These are phyloP conservation scores for Psittacara wagleri DNA, from an alignment of 2,113 vertebrate genomes.

Conservation along the genomic window DNA sequence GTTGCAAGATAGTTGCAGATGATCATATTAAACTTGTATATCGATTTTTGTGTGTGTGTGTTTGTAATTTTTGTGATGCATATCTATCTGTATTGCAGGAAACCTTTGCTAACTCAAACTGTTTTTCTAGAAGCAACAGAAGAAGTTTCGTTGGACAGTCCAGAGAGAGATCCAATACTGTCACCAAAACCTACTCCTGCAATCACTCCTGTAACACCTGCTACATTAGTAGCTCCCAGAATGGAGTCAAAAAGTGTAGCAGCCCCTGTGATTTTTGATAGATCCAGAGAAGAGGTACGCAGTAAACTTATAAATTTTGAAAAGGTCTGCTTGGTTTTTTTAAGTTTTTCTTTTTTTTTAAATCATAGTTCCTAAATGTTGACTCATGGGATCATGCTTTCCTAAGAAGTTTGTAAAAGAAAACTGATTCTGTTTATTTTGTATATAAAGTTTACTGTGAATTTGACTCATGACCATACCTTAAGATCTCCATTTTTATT, in stretches of 20 bases:
- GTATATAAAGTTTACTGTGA: neutral
- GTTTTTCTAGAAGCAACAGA: constrained; percentile 90
- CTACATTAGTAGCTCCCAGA: constrained; percentile 83
- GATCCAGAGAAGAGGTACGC: constrained; percentile 89
- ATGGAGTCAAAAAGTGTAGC: constrained; percentile 77
- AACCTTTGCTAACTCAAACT: constrained; percentile 22
- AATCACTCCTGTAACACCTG: constrained; percentile 90
- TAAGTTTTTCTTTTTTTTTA: neutral
- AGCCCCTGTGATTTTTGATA: constrained; percentile 86
- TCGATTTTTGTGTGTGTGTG: accelerated
- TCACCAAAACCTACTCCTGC: constrained; percentile 92
- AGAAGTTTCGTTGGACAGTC: constrained; percentile 95
- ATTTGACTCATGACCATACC: neutral
- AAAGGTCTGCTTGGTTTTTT: neutral
- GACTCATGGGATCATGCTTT: neutral
- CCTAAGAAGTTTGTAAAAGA: neutral
- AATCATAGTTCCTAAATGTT: neutral
- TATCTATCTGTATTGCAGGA: neutral
- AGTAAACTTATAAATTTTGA: neutral
- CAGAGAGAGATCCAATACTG: constrained; percentile 88
- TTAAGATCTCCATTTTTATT: neutral
- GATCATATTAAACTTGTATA: neutral
- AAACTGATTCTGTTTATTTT: neutral
- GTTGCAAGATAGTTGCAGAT: neutral
- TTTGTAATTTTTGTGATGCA: neutral